Evolutionary conservation across 2,888 invertebrate species (phyloP).

Genomic region (Eilema caniola): DNA sequence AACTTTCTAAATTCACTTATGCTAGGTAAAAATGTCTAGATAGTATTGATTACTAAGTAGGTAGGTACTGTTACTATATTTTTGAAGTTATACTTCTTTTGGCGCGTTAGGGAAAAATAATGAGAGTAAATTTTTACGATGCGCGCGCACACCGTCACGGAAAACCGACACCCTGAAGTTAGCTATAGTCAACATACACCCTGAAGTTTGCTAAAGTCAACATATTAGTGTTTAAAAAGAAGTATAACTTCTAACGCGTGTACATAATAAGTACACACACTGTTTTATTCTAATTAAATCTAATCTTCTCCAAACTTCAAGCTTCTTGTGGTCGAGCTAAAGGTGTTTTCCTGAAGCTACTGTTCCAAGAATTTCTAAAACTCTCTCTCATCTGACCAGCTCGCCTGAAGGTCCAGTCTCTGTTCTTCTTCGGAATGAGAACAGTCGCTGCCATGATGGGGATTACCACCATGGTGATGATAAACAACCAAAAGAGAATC

Average conservation of each 20-base stretch:
- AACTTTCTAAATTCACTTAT: no score
- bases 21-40: not conserved
- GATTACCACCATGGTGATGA: not conserved
- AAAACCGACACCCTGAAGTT: no score
- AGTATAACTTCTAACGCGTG: no score
- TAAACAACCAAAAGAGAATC: conserved; percentile 1
- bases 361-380: conserved; percentile 9
- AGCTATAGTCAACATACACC: no score
- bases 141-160: no score
- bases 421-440: conserved; percentile 8
- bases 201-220: no score
- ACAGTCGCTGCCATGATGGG: not conserved
- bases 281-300: not conserved
- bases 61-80: not conserved
- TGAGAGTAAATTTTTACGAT: no score
- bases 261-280: no score
- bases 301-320: not conserved
- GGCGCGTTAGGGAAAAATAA: no score
- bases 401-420: conserved; percentile 6
- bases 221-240: no score
- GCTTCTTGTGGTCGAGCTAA: not conserved
- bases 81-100: no score
- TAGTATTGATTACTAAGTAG: not conserved
- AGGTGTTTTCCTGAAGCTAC: not conserved
- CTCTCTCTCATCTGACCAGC: conserved; percentile 1